Evolutionary conservation across 2,113 vertebrate genomes (phyloP).

Genomic region (Daboia siamensis): DNA sequence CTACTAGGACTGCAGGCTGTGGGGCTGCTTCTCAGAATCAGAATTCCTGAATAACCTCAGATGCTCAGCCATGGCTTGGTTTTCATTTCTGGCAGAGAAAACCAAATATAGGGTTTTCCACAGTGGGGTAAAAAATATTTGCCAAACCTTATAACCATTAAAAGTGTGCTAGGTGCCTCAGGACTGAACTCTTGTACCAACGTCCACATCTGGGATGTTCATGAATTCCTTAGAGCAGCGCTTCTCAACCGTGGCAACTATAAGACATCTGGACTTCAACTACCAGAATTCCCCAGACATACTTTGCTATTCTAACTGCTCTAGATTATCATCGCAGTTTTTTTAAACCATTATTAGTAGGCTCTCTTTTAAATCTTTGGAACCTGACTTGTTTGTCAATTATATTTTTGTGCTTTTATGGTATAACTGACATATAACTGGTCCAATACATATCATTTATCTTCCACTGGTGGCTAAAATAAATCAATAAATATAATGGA

Average conservation of each 20-base stretch:
- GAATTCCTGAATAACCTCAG: not conserved
- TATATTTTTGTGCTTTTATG: not conserved
- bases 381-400: not conserved
- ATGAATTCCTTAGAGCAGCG: not conserved
- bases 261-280: not conserved
- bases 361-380: not conserved
- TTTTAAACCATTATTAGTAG: not conserved
- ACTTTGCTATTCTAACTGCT: not conserved
- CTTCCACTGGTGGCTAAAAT: no score
- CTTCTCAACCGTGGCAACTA: not conserved
- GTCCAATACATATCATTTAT: no score
- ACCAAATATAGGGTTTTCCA: not conserved
- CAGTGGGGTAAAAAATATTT: not conserved
- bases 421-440: not conserved
- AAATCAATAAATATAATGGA: not conserved
- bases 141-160: not conserved
- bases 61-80: not conserved
- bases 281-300: not conserved
- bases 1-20: not conserved
- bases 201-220: not conserved
- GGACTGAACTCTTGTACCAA: not conserved
- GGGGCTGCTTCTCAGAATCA: not conserved
- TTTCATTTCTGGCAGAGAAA: not conserved
- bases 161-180: not conserved
- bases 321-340: not conserved